Percentiles rank a stretch among this genome's conserved stretches.
These are phyloP conservation scores for Endotricha flammealis DNA, from an alignment of 2,888 invertebrate genomes.

Conservation along the genomic window DNA sequence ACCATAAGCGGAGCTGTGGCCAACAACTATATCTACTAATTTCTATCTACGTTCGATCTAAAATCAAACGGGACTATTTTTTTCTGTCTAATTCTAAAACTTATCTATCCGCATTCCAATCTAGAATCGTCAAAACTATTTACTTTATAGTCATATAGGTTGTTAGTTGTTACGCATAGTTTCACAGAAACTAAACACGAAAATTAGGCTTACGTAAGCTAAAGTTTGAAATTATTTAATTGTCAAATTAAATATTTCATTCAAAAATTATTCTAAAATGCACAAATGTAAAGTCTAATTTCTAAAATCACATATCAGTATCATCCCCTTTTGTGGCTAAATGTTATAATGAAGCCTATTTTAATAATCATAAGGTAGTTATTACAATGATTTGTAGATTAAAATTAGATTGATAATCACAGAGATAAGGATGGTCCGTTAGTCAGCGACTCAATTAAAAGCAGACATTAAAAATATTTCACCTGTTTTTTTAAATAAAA, in stretches of 20 bases:
- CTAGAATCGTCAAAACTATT: not conserved
- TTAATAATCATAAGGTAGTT: conserved; percentile 4
- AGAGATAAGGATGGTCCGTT: conserved; percentile 28
- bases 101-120: conserved; percentile 1
- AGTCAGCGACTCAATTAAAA: conserved; percentile 30
- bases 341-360: conserved; percentile 13
- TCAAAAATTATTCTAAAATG: too few species aligned
- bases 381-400: conserved; percentile 6
- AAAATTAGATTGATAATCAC: conserved; percentile 27
- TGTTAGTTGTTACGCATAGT: conserved; percentile 4
- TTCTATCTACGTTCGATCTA: not conserved
- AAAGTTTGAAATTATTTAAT: conserved; percentile 22
- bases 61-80: not conserved
- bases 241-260: conserved; percentile 13
- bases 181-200: conserved; percentile 23
- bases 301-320: too few species aligned
- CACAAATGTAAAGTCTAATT: too few species aligned
- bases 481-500: conserved; percentile 26
- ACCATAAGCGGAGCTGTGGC: too few species aligned
- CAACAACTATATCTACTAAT: too few species aligned
- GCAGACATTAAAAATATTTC: conserved; percentile 30
- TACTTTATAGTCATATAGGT: not conserved
- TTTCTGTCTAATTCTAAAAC: not conserved
- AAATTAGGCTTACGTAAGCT: conserved; percentile 21
- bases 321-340: too few species aligned